Evolutionary conservation across 2,797 vertebrate species (phyloP), one percentile per base, ranked within the genome.

Genomic region (Phalloptychus januarius): DNA sequence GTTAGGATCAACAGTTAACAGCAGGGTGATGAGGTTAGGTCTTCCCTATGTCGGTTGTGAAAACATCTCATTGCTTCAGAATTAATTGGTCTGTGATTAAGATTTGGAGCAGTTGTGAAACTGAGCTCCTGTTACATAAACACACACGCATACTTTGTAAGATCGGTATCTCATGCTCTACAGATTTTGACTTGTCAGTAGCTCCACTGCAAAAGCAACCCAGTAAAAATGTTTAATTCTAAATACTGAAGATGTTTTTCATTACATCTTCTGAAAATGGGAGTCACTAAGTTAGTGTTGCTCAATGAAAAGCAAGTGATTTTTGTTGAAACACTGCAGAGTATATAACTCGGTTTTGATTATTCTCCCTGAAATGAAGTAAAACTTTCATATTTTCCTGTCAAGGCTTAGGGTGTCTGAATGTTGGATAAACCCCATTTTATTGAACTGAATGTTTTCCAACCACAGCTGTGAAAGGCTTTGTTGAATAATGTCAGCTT

Each of bases 321-420:
- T 74, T 44, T 72, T 79, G 71, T 36, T 56, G 79, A 83, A 83
- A 82, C 69, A 74, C 42, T 73, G 5, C 7, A 18, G 50, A 44
- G 45, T 23, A 0, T 23, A 28, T 48, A 18, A 31, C 25, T 38
- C 44, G 7, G 18, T 6, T 23, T 16, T 69, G 44, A 65, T 63
- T 67, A 16, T 25, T 52, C 25, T 71, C 15, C 61, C 38, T 3
- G 8, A 77, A 76, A 31, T 36, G 69, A 75, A 58, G 50, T 25
- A 48, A 11, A 69, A 69, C 36, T 40, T 67, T 5, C 4, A 38
- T 12, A 23, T 46, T 75, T 73, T 20, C 33, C 8, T 58, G n/a
- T 72, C 72, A 31, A 48, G 1, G 0, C 13, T 28, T 72, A 1
- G 25, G 20, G 2, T 44, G 46, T 38, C 42, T 75, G 18, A 23